A percentile compares a stretch with the other conserved stretches of the same genome.
phyloP scores from a whole-genome alignment of 2,113 vertebrate genomes.

The Calyptommatus sinebrachiatus region DNA sequence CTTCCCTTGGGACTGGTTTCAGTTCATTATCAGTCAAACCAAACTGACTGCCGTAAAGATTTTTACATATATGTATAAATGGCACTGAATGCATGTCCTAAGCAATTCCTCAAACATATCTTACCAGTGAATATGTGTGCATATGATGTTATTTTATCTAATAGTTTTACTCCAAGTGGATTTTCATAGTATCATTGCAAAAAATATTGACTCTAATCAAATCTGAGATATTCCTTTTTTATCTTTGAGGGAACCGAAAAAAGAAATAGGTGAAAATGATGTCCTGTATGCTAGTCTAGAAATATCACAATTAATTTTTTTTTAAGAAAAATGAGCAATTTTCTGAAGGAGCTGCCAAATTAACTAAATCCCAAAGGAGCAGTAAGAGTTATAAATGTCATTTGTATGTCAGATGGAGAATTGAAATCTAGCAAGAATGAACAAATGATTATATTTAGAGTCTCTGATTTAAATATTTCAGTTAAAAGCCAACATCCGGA shows the following conservation, averaged over 20 bases:
- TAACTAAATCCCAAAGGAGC: slow-evolving; percentile 62
- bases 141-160: slow-evolving; percentile 28
- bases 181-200: slow-evolving; percentile 48
- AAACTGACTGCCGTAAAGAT: too few relatives aligned
- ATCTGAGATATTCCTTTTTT: slow-evolving; percentile 54
- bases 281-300: slow-evolving; percentile 53
- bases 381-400: slow-evolving; percentile 57
- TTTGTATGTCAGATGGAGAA: slow-evolving; percentile 57
- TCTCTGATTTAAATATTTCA: slow-evolving; percentile 64
- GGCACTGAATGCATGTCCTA: too few relatives aligned
- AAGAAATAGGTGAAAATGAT: slow-evolving; percentile 55
- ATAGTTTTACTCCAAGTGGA: slow-evolving; percentile 45
- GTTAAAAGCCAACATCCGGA: slow-evolving; percentile 61
- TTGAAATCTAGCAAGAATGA: slow-evolving; percentile 64
- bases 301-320: slow-evolving; percentile 68
- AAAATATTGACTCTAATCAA: slow-evolving; percentile 37
- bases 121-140: not conserved
- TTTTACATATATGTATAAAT: too few relatives aligned
- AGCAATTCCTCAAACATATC: not conserved
- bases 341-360: slow-evolving; percentile 57
- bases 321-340: slow-evolving; percentile 66
- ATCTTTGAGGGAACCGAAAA: slow-evolving; percentile 61
- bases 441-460: slow-evolving; percentile 69
- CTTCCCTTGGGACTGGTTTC: too few relatives aligned
- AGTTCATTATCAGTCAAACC: too few relatives aligned